A percentile compares a stretch with the other conserved stretches of the same genome.
These are phyloP conservation scores for Plebejus melissa DNA, from an alignment of 2,888 invertebrate genomes.

Conservation along the genomic window DNA sequence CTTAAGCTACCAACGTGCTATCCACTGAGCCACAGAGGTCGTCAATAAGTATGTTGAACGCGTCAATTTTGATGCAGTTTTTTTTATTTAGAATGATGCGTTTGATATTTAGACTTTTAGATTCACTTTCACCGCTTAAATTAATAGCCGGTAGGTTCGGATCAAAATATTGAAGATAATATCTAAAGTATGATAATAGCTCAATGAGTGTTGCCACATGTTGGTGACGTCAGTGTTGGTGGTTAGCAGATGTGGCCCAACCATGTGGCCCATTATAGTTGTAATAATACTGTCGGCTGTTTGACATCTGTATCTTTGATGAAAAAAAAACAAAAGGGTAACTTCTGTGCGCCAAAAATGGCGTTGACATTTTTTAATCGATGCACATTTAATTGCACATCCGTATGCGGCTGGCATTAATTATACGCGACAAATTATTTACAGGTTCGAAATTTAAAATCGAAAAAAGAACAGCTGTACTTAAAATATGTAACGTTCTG, in stretches of 20 bases:
- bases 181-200: conserved; percentile 29
- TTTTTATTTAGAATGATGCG: neutral
- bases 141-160: neutral
- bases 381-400: conserved; percentile 24
- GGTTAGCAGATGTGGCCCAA: conserved; percentile 61
- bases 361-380: conserved; percentile 26
- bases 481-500: conserved; percentile 1
- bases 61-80: conserved; percentile 13
- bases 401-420: neutral
- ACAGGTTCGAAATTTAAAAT: conserved; percentile 13
- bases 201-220: conserved; percentile 60
- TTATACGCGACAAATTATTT: conserved; percentile 25
- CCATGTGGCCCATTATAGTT: conserved; percentile 49
- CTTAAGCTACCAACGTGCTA: too few relatives aligned
- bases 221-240: conserved; percentile 61
- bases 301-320: conserved; percentile 62
- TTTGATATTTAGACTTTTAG: neutral
- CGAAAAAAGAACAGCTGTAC: conserved; percentile 12
- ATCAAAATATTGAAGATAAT: conserved; percentile 22
- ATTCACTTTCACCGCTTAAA: neutral
- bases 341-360: conserved; percentile 33
- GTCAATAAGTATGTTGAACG: too few relatives aligned
- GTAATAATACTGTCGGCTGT: conserved; percentile 50
- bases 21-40: too few relatives aligned
- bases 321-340: conserved; percentile 39